Base-by-base conservation (phyloP, 1,140 invertebrate genomes). In the Drosophila willistoni region DNA sequence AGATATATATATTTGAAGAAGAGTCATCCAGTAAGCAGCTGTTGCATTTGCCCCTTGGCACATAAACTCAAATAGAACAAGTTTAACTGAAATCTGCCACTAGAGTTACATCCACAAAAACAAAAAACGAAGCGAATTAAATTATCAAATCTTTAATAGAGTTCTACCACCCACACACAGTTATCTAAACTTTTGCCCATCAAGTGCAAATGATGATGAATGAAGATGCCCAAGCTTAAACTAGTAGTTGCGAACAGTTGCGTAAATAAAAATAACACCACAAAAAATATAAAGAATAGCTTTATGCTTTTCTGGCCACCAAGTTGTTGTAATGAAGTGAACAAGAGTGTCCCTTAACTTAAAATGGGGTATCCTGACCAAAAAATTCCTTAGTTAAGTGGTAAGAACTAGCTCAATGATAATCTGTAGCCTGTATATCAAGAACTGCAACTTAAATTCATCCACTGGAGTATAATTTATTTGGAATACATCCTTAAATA, bases 111-210 rank as follows among this genome's bases (percentile, higher is more conserved):
- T 39, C 1, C 62, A 36, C 7, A 36, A 36, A 36, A 36, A 36
- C 9, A 36, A 36, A 36, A 12, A 36, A 12, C 10, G 36, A 3
- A 39, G 12, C 69, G 44, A 89, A 83, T 89, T 64, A 87, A 87
- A 87, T 87, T 89, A 89, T 87, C 83, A 87, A 86, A 87, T 86
- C 69, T 83, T 86, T 86, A 83, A 86, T 87, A 83, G 79, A 87
- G 76, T 79, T 64, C 33, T 22, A 29, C 29, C 61, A 29, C 3
- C 7, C 10, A 14, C 4, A 14, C 34, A 17, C 36, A 29, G 3
- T 0, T 29, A 29, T 60, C 12, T 14, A 17, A n/a, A 14, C 14
- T 14, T 12, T 36, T 9, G 33, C 1, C 34, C 34, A 36, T 36
- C 34, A 7, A 33, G 7, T 17, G 36, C 77, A 72, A 79, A 79